These are phyloP conservation scores for Chloebia gouldiae DNA, from an alignment of 2,113 vertebrate species.

Conservation along the genomic window DNA sequence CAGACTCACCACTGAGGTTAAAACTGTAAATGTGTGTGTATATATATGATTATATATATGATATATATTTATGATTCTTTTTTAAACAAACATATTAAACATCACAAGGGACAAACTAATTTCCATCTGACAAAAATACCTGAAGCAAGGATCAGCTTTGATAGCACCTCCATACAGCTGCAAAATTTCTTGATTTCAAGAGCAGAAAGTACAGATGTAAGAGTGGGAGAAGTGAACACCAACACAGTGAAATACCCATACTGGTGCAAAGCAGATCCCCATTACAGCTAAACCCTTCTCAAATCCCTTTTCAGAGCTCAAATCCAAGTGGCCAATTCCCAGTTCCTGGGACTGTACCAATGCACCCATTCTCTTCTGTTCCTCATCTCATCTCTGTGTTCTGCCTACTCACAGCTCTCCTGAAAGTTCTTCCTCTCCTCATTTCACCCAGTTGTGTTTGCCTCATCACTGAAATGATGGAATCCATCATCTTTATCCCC, in stretches of 20 bases:
- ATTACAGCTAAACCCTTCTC: neutral
- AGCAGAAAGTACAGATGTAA: neutral
- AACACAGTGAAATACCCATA: neutral
- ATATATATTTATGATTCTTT: fast-evolving
- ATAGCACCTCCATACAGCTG: neutral
- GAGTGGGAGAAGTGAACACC: neutral
- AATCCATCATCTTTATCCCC: neutral
- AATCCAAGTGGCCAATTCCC: neutral
- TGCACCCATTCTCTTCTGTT: neutral
- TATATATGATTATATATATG: no score
- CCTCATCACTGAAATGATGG: neutral
- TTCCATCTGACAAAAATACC: neutral
- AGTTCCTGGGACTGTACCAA: neutral
- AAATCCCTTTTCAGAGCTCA: neutral
- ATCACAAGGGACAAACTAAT: neutral
- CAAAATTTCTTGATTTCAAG: neutral
- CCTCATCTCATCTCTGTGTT: neutral
- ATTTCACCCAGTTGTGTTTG: neutral
- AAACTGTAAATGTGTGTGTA: neutral
- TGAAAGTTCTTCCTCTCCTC: neutral
- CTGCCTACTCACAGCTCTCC: neutral
- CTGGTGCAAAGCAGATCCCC: fast-evolving
- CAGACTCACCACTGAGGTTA: neutral
- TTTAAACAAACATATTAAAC: neutral
- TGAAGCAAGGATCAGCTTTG: neutral